phyloP scores from a whole-genome alignment of 92 coral and sea anemone genomes.

The Blastomussa wellsi region DNA sequence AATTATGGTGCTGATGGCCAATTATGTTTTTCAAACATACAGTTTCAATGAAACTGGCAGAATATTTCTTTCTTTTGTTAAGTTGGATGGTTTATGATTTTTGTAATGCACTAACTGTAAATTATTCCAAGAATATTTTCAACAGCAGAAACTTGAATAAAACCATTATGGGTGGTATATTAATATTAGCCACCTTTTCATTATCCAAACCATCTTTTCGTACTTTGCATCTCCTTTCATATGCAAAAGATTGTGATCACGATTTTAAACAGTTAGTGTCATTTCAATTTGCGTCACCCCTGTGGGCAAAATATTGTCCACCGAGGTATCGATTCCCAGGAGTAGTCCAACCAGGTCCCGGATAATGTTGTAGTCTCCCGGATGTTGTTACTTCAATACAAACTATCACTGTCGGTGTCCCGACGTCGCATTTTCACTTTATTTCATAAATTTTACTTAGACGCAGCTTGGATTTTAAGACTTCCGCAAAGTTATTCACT shows the following conservation, averaged over 20 bases:
- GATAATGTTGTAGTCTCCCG: neutral
- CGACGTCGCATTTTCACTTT: neutral
- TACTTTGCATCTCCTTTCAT: neutral
- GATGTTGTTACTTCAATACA: constrained; percentile 1
- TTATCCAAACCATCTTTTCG: neutral
- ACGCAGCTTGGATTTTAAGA: neutral
- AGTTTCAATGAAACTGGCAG: neutral
- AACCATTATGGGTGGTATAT: neutral
- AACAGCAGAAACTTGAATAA: neutral
- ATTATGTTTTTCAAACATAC: neutral
- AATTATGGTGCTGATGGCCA: neutral
- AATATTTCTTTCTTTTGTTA: neutral
- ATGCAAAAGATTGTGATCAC: neutral
- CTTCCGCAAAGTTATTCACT: neutral
- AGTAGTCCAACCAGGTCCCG: neutral
- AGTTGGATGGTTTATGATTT: neutral
- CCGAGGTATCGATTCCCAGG: neutral
- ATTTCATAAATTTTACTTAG: neutral
- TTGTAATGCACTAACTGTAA: neutral
- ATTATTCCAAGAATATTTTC: constrained; percentile 7
- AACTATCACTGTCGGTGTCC: neutral
- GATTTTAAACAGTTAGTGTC: neutral
- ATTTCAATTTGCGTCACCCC: neutral
- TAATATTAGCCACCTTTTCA: neutral
- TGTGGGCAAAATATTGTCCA: neutral